Conservation (phyloP, 2,113 vertebrate species). For the Microcebus murinus region DNA sequence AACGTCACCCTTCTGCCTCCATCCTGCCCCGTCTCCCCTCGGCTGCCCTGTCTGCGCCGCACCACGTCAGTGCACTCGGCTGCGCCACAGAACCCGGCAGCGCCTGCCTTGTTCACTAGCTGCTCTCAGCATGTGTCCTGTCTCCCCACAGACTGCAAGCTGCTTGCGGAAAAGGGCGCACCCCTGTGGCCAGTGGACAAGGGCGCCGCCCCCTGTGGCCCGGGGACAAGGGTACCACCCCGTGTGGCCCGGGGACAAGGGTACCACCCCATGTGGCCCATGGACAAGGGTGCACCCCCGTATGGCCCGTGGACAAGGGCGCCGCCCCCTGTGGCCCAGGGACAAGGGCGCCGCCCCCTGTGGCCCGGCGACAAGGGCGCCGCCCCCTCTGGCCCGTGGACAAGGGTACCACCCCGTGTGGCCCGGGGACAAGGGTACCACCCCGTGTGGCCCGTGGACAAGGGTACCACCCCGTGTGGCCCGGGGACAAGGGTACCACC, state of each 20-base stretch:
- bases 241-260: too few species aligned
- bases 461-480: background rate
- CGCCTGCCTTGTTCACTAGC: background rate
- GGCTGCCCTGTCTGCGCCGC: too few species aligned
- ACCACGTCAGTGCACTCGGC: background rate
- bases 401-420: too few species aligned
- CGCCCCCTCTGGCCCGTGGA: too few species aligned
- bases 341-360: too few species aligned
- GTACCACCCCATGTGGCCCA: too few species aligned
- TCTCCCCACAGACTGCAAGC: too few species aligned
- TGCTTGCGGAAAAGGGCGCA: background rate
- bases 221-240: background rate
- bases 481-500: background rate
- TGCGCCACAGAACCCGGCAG: background rate
- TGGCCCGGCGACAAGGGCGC: too few species aligned
- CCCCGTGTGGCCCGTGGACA: accelerated
- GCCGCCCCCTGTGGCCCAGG: accelerated
- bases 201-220: accelerated
- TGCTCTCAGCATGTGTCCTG: background rate
- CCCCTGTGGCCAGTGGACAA: too few species aligned
- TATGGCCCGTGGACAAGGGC: background rate
- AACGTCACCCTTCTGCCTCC: too few species aligned
- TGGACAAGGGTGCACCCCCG: too few species aligned
- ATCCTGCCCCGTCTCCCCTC: background rate
- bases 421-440: too few species aligned